Evolutionary conservation across 2,888 invertebrate genomes (phyloP).

Genomic region (Parnassius orleans): DNA sequence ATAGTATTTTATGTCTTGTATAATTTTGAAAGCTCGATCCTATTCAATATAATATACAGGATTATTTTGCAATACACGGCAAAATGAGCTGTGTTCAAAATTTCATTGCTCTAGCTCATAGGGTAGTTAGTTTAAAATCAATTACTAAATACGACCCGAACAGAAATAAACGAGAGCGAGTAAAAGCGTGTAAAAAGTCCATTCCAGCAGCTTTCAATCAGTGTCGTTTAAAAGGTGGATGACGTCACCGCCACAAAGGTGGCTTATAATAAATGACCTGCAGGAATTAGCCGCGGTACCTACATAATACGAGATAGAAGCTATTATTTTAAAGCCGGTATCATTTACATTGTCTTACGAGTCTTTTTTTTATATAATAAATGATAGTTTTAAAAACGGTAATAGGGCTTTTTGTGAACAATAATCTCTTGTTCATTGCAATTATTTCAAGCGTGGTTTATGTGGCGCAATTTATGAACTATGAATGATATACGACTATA

Average conservation of each 20-base stretch:
- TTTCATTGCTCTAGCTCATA: too few species aligned
- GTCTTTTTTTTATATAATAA: slow-evolving; percentile 21
- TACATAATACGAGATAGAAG: slow-evolving; percentile 24
- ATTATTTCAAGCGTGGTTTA: slow-evolving; percentile 13
- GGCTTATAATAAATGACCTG: slow-evolving; percentile 46
- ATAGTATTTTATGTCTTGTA: too few species aligned
- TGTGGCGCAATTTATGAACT: background rate
- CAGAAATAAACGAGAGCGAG: too few species aligned
- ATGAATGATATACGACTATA: too few species aligned
- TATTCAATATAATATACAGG: too few species aligned
- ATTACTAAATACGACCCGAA: too few species aligned
- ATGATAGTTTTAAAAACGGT: slow-evolving; percentile 26
- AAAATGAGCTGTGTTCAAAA: too few species aligned
- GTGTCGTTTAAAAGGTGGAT: slow-evolving; percentile 34
- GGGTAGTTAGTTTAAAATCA: too few species aligned
- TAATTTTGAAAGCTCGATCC: too few species aligned
- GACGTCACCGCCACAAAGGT: slow-evolving; percentile 48
- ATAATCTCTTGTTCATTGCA: slow-evolving; percentile 21
- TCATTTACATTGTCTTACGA: slow-evolving; percentile 27
- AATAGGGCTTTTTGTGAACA: slow-evolving; percentile 23
- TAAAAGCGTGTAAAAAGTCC: slow-evolving; percentile 12
- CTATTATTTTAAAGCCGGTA: slow-evolving; percentile 26
- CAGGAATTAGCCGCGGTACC: slow-evolving; percentile 40
- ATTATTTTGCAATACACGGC: too few species aligned
- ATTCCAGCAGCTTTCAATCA: slow-evolving; percentile 31